Evolutionary conservation across 2,888 invertebrate species (phyloP).

Genomic region (Eupithecia abbreviata): DNA sequence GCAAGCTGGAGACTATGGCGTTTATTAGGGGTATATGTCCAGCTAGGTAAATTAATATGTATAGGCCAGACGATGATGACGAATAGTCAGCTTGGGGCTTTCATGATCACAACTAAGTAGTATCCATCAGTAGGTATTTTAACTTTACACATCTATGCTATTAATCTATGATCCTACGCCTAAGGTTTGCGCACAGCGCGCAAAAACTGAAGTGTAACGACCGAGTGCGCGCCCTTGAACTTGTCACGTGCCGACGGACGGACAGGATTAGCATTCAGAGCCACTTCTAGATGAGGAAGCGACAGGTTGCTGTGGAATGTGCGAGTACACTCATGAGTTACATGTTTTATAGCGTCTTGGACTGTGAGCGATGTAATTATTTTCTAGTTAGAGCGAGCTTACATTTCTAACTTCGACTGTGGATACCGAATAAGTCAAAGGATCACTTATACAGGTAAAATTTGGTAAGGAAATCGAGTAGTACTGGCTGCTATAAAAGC

Average conservation of each 20-base stretch:
- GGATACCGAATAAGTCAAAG: background rate
- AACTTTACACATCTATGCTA: conserved; percentile 37
- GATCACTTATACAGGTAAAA: background rate
- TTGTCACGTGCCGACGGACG: conserved; percentile 55
- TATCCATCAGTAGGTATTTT: background rate
- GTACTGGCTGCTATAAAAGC: background rate
- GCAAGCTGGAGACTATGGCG: too few relatives aligned
- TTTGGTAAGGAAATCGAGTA: background rate
- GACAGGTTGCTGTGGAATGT: conserved; percentile 48
- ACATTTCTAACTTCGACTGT: background rate
- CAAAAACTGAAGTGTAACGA: conserved; percentile 69
- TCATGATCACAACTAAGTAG: background rate
- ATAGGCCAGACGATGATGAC: too few relatives aligned
- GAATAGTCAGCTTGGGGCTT: conserved; percentile 36
- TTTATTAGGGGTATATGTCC: too few relatives aligned
- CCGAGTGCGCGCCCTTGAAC: conserved; percentile 71
- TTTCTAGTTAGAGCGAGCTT: background rate
- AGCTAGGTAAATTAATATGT: too few relatives aligned
- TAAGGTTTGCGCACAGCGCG: conserved; percentile 59
- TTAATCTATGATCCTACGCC: conserved; percentile 46
- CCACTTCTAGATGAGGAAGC: conserved; percentile 56
- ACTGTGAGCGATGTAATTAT: background rate
- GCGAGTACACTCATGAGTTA: conserved; percentile 23
- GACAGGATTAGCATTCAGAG: conserved; percentile 55
- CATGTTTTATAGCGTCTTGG: conserved; percentile 5